A percentile compares a stretch with the other conserved stretches of the same genome.
Conservation (phyloP, 2,113 vertebrate genomes). For the Mellivora capensis region DNA sequence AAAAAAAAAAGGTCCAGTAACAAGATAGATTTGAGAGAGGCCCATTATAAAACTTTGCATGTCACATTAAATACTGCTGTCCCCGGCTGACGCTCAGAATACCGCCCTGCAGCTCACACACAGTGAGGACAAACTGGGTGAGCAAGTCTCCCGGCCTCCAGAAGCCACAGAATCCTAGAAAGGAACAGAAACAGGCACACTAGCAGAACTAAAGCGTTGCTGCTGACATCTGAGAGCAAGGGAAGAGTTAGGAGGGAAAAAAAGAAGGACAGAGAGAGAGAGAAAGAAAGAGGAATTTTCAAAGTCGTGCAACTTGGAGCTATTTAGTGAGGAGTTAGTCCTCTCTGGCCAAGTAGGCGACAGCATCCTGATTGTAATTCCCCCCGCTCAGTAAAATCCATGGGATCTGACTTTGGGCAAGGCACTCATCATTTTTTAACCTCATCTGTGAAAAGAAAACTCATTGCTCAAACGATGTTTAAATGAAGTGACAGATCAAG, state of each 20-base stretch:
- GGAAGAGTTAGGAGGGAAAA: neutral
- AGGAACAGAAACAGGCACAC: neutral
- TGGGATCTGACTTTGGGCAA: neutral
- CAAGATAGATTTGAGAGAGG: neutral
- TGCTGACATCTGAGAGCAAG: neutral
- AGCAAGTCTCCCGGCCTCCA: constrained; percentile 9
- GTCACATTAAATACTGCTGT: neutral
- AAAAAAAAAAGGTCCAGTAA: neutral
- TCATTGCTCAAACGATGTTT: neutral
- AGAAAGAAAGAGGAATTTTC: neutral
- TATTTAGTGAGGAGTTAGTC: neutral
- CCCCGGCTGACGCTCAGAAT: neutral
- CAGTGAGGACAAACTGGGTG: constrained; percentile 12
- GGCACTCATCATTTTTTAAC: neutral
- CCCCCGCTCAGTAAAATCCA: neutral
- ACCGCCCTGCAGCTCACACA: neutral
- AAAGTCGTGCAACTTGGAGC: neutral
- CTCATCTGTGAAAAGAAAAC: neutral
- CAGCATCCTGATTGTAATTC: neutral
- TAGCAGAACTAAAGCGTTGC: neutral
- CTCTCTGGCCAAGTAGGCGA: neutral
- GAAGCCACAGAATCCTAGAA: constrained; percentile 14
- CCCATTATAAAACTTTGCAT: neutral
- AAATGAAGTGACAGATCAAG: neutral
- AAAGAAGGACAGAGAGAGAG: no score